Conservation (phyloP, 2,113 vertebrate species). For the Plecotus auritus region DNA sequence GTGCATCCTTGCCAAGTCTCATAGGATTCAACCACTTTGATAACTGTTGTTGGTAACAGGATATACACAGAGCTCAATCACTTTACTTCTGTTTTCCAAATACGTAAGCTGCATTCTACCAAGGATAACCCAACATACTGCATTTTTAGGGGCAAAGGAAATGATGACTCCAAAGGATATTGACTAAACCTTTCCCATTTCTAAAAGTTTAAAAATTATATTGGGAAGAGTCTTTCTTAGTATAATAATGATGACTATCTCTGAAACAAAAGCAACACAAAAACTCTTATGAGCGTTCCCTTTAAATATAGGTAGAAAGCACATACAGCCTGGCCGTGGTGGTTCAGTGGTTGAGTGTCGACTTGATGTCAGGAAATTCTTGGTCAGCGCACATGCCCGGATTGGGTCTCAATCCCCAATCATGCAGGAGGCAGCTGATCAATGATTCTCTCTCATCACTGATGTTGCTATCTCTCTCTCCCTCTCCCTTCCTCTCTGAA, state of each 20-base stretch:
- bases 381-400: too few species aligned
- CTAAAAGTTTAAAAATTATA: background rate
- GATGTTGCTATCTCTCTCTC: too few species aligned
- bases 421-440: too few species aligned
- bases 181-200: background rate
- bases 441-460: too few species aligned
- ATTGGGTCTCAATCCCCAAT: too few species aligned
- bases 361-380: too few species aligned
- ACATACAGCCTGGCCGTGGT: too few species aligned
- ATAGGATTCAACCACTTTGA: conserved; percentile 57
- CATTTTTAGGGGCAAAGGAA: background rate
- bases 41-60: conserved; percentile 46
- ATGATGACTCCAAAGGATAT: background rate
- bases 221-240: background rate
- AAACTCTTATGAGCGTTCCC: background rate
- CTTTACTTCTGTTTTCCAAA: background rate
- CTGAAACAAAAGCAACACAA: background rate
- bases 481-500: too few species aligned
- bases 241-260: background rate
- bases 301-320: background rate
- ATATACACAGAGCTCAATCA: conserved; percentile 36
- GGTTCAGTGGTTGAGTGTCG: too few species aligned
- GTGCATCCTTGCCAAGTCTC: conserved; percentile 69
- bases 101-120: background rate
- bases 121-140: background rate